These are phyloP conservation scores for Burhinus oedicnemus DNA, from an alignment of 2,113 vertebrate genomes.

Conservation along the genomic window DNA sequence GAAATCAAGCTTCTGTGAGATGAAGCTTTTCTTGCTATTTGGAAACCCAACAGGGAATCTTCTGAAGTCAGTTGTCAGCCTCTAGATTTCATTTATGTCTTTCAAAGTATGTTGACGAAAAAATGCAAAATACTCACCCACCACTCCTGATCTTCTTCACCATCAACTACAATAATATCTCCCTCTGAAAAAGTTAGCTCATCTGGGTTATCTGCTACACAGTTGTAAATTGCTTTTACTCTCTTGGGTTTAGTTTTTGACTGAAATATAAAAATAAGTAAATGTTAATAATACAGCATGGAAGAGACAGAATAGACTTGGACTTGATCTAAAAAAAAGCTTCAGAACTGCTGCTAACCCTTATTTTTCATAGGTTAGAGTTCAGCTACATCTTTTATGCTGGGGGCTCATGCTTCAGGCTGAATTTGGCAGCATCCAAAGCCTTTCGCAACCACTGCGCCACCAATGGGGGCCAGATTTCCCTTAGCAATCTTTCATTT, in stretches of 20 bases:
- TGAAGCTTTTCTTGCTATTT: background rate
- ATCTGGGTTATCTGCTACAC: slow-evolving; percentile 90
- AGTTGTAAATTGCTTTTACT: slow-evolving; percentile 94
- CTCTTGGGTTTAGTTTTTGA: slow-evolving; percentile 85
- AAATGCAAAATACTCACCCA: slow-evolving; percentile 86
- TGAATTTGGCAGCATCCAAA: background rate
- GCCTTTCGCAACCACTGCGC: background rate
- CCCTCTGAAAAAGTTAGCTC: slow-evolving; percentile 93
- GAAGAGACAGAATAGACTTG: background rate
- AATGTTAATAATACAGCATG: background rate
- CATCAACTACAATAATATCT: slow-evolving; percentile 92
- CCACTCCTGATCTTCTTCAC: slow-evolving; percentile 96
- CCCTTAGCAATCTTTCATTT: background rate
- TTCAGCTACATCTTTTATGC: background rate
- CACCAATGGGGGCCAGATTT: background rate
- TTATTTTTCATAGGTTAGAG: background rate
- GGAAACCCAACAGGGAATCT: background rate
- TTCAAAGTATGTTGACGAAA: background rate
- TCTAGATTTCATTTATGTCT: background rate
- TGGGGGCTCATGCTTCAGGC: background rate
- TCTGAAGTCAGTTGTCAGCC: background rate
- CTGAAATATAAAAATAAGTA: slow-evolving; percentile 66
- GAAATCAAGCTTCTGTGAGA: background rate
- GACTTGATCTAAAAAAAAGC: background rate
- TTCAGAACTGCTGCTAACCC: background rate